Conservation (phyloP, 2,113 vertebrate species). For the Atherinomorus stipes region DNA sequence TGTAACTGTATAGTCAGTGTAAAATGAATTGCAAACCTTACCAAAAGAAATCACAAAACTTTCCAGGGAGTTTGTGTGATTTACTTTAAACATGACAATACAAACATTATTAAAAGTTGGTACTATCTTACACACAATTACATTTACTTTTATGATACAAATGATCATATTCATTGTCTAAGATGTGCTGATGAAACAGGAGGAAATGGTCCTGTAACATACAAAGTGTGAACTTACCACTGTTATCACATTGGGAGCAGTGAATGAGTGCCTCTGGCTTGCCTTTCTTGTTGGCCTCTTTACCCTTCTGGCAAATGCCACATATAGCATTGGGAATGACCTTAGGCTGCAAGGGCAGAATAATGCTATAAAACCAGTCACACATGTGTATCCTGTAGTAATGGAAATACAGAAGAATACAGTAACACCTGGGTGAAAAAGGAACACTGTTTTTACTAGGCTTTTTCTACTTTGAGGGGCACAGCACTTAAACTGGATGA, state of each 20-base stretch:
- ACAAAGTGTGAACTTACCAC: constrained; percentile 88
- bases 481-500: neutral
- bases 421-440: constrained; percentile 4
- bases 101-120: neutral
- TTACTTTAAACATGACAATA: neutral
- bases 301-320: constrained; percentile 99
- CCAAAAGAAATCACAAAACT: constrained; percentile 6
- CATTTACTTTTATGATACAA: neutral
- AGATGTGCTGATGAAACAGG: neutral
- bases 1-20: neutral
- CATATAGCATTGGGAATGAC: constrained; percentile 99
- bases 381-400: constrained; percentile 45
- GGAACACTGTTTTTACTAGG: neutral
- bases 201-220: constrained; percentile 37
- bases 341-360: constrained; percentile 99
- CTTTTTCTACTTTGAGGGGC: neutral
- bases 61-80: neutral
- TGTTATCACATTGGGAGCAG: constrained; percentile 99
- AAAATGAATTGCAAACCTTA: neutral
- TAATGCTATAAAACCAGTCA: constrained; percentile 92
- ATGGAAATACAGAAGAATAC: constrained; percentile 55
- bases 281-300: constrained; percentile 98
- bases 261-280: constrained; percentile 97
- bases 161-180: neutral
- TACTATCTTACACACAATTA: constrained; percentile 11